phyloP scores from a whole-genome alignment of 2,888 invertebrate species.

The Papilio gigon region DNA sequence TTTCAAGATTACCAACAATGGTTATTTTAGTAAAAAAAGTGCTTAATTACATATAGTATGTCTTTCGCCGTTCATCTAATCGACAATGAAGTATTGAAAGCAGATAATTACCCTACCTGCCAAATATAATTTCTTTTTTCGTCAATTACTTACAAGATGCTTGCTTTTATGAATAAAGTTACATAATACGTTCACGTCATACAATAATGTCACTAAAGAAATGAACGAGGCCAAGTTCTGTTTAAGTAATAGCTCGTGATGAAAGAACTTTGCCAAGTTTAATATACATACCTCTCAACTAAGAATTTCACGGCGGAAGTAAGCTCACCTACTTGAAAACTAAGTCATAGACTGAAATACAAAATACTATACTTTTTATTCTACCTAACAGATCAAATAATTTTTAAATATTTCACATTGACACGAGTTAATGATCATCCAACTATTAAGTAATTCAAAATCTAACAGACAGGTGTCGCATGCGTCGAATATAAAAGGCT shows the following conservation, averaged over 20 bases:
- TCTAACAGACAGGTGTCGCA: neutral
- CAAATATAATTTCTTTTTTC: too few species aligned
- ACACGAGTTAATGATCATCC: too few species aligned
- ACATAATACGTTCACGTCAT: neutral
- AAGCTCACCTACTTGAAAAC: neutral
- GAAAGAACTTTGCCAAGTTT: slow-evolving; percentile 21
- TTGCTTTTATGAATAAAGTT: neutral
- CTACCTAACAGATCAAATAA: neutral
- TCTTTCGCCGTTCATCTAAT: too few species aligned
- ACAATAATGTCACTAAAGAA: neutral
- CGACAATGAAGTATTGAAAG: too few species aligned
- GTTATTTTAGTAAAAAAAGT: too few species aligned
- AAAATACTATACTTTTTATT: neutral
- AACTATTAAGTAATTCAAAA: too few species aligned
- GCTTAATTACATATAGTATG: too few species aligned
- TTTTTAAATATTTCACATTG: neutral
- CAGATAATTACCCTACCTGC: too few species aligned
- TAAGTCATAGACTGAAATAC: slow-evolving; percentile 2
- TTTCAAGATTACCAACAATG: too few species aligned
- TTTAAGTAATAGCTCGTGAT: slow-evolving; percentile 10
- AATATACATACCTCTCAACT: slow-evolving; percentile 13
- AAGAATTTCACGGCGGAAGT: slow-evolving; percentile 1
- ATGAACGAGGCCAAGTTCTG: slow-evolving; percentile 12
- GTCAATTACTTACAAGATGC: neutral
- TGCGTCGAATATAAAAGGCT: neutral